Evolutionary conservation across 2,113 vertebrate species (phyloP), one percentile per base, ranked within the genome.

Genomic region (Oreotrochilus melanogaster): DNA sequence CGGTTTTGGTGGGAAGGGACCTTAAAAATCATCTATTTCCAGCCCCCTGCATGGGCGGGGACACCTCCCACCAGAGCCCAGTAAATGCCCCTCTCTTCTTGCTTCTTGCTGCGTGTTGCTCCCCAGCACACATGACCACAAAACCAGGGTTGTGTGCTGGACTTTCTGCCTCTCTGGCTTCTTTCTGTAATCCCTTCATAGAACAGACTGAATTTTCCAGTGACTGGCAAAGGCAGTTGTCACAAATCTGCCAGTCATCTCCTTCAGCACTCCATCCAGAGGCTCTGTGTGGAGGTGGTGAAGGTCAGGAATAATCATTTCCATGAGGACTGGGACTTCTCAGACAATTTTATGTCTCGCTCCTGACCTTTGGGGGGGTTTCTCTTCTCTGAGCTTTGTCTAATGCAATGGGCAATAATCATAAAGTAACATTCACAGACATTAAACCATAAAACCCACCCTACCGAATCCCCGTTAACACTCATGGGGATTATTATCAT

Each of bases 381-480:
- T 35, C 45, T 87, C 78, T 70, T 39, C 92, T 21, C 67, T 8
- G 57, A 83, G 88, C 93, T 69, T 92, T 66, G 83, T 75, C 82
- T 95, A 92, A 92, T 54, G 18, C 53, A 11, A 13, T 37, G 89
- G 95, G 76, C 96, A 96, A 95, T 94, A 89, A 89, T 89, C 87
- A 88, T 25, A 71, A 81, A 96, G 96, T 56, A 86, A 43, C 66
- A 25, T 33, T 85, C 74, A 39, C 4, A 2, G 85, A 13, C 60
- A 61, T 87, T 88, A 79, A 92, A 28, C 67, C 65, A 18, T 88
- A 94, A 95, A 45, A 95, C 60, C 58, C 71, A 70, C 60, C 53
- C 80, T 86, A 71, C 28, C 12, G 35, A 35, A 64, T 56, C 82
- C 2, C 74, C 5, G n/a, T 27, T 65, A 43, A 24, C 62, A 56